Evolutionary conservation across 2,797 vertebrate species (phyloP).

Genomic region (Cetoscarus ocellatus): DNA sequence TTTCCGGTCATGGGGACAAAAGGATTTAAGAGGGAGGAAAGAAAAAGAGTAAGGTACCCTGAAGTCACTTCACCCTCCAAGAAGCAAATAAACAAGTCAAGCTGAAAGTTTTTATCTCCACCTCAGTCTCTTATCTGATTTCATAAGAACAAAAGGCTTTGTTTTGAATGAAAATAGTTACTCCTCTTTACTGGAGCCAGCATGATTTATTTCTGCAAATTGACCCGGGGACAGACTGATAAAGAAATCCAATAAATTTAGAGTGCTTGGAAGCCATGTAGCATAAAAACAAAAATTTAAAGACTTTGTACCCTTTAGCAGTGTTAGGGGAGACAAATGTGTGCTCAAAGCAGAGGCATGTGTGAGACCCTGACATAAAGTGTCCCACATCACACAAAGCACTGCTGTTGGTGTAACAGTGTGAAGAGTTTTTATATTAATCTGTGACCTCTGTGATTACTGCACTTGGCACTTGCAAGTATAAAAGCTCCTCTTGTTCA

Average conservation of each 20-base stretch:
- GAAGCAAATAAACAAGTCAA: constrained; percentile 45
- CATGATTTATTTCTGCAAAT: constrained; percentile 62
- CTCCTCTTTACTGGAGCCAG: constrained; percentile 19
- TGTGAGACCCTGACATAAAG: background rate
- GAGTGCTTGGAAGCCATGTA: background rate
- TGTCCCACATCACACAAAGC: constrained; percentile 32
- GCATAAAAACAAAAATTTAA: constrained; percentile 35
- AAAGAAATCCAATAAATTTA: constrained; percentile 22
- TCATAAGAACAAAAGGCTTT: constrained; percentile 37
- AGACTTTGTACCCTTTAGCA: constrained; percentile 16
- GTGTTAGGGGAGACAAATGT: constrained; percentile 24
- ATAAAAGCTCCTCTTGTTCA: too few species aligned
- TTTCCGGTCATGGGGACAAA: constrained; percentile 69
- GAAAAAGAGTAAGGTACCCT: constrained; percentile 27
- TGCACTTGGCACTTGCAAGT: too few species aligned
- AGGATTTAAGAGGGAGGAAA: constrained; percentile 42
- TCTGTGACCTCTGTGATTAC: too few species aligned
- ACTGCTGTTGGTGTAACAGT: too few species aligned
- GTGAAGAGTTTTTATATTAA: too few species aligned
- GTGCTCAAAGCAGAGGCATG: constrained; percentile 2
- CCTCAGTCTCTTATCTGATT: constrained; percentile 45
- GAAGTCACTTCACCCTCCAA: constrained; percentile 18
- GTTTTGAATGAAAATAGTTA: constrained; percentile 29
- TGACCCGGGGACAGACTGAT: constrained; percentile 22
- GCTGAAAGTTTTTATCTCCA: constrained; percentile 21